phyloP scores from a whole-genome alignment of 2,888 invertebrate genomes.

The Horisme vitalbata region DNA sequence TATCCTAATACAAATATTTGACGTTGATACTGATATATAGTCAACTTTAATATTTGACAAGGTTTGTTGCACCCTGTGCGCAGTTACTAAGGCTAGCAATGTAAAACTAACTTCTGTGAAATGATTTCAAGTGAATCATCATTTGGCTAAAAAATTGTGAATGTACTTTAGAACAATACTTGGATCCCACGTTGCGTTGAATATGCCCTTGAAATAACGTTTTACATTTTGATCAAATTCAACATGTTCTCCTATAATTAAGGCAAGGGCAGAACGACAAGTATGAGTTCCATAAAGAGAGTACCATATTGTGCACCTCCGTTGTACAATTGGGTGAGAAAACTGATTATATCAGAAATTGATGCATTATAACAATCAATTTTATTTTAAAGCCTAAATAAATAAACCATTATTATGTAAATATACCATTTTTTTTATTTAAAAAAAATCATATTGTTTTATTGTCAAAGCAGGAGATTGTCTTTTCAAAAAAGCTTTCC shows the following conservation, averaged over 20 bases:
- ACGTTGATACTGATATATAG: background rate
- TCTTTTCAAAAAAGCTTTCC: background rate
- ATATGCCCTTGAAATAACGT: slow-evolving; percentile 11
- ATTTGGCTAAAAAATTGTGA: background rate
- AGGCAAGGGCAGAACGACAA: slow-evolving; percentile 5
- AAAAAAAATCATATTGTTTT: slow-evolving; percentile 7
- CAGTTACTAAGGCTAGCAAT: slow-evolving; percentile 1
- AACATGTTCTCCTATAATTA: background rate
- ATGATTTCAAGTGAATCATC: slow-evolving; percentile 1
- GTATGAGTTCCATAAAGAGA: slow-evolving; percentile 1
- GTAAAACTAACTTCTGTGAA: slow-evolving; percentile 1
- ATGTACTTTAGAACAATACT: background rate
- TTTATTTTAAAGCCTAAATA: background rate
- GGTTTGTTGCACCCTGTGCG: slow-evolving; percentile 2
- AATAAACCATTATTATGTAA: background rate
- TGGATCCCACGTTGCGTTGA: slow-evolving; percentile 4
- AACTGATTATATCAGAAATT: background rate
- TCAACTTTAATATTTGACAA: background rate
- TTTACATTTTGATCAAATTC: background rate
- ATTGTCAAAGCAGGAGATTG: background rate
- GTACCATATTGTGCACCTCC: background rate
- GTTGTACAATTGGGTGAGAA: slow-evolving; percentile 3
- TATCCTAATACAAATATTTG: background rate
- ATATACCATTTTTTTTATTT: too few species aligned
- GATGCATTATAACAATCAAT: too few species aligned